phyloP scores from a whole-genome alignment of 1,140 invertebrate genomes.

The Stegodyphus dumicola region DNA sequence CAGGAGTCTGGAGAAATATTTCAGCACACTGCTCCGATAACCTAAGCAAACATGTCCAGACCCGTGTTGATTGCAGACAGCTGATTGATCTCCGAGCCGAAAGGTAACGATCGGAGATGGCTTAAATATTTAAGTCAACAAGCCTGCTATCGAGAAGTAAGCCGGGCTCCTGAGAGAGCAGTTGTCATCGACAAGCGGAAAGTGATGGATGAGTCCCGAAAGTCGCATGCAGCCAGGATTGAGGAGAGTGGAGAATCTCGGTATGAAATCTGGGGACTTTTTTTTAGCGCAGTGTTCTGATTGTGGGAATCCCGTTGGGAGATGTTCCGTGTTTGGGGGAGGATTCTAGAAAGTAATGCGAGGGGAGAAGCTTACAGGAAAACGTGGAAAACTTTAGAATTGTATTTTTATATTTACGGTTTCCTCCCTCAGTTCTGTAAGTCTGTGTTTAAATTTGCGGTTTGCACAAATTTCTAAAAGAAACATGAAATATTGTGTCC shows the following conservation, averaged over 20 bases:
- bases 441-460: too few species aligned
- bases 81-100: constrained; percentile 21
- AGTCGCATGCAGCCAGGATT: neutral
- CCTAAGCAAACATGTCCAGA: constrained; percentile 7
- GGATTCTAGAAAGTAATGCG: too few species aligned
- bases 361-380: too few species aligned
- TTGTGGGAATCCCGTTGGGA: too few species aligned
- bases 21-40: constrained; percentile 6
- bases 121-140: constrained; percentile 37
- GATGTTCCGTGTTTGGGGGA: too few species aligned
- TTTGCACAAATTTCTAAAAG: too few species aligned
- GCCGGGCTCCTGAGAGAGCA: neutral
- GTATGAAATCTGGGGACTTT: neutral
- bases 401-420: too few species aligned
- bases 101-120: constrained; percentile 14
- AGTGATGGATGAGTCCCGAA: constrained; percentile 24
- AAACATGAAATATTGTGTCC: too few species aligned
- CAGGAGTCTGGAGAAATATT: constrained; percentile 8
- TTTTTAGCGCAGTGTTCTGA: too few species aligned
- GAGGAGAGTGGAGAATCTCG: constrained; percentile 1
- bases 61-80: constrained; percentile 8
- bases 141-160: neutral
- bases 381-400: too few species aligned
- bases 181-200: constrained; percentile 16
- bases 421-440: too few species aligned